These are phyloP conservation scores for Apus apus DNA, from an alignment of 2,113 vertebrate species.

Conservation along the genomic window DNA sequence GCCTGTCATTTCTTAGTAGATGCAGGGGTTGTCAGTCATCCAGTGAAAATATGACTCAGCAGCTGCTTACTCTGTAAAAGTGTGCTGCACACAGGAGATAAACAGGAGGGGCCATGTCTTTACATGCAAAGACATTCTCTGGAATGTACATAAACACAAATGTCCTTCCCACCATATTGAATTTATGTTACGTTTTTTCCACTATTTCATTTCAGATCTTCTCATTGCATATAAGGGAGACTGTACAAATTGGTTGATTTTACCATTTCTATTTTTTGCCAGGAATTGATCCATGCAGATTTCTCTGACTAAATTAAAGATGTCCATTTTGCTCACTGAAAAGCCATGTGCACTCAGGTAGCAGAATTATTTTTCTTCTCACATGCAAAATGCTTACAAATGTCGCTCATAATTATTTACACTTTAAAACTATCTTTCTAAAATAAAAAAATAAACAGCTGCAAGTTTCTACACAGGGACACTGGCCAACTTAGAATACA, in stretches of 20 bases:
- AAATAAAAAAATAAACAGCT: neutral
- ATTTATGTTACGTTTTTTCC: neutral
- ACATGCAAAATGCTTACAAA: neutral
- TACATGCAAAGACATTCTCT: neutral
- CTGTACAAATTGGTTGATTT: neutral
- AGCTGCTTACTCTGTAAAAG: neutral
- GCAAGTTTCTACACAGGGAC: neutral
- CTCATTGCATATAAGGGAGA: neutral
- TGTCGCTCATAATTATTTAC: neutral
- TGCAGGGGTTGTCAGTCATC: neutral
- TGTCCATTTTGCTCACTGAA: neutral
- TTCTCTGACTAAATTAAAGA: neutral
- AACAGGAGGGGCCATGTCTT: neutral
- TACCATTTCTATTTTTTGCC: neutral
- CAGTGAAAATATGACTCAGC: constrained; percentile 55
- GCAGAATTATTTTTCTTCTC: neutral
- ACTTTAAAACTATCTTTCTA: neutral
- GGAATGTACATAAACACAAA: neutral
- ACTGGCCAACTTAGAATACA: neutral
- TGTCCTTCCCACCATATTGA: neutral
- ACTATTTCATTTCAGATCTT: neutral
- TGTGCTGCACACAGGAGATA: neutral
- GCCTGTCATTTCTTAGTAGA: neutral
- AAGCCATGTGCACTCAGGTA: neutral
- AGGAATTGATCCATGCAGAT: neutral